These are phyloP conservation scores for Rhinopomastus cyanomelas DNA, from an alignment of 2,113 vertebrate genomes.

Conservation along the genomic window DNA sequence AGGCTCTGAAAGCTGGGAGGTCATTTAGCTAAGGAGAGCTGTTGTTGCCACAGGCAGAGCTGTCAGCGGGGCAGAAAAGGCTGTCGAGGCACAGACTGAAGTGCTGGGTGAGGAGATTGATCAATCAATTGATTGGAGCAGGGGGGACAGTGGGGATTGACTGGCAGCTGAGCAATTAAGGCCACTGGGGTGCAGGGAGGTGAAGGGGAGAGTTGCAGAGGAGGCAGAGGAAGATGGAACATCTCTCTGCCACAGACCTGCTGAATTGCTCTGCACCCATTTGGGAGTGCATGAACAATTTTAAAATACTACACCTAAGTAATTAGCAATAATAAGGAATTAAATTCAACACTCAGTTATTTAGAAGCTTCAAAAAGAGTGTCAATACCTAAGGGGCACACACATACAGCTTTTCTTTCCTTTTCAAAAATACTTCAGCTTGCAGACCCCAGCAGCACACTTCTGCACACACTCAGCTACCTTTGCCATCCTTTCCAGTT, in stretches of 20 bases:
- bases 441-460: background rate
- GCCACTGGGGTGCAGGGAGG: rapidly evolving
- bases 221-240: background rate
- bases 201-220: background rate
- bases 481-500: background rate
- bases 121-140: rapidly evolving
- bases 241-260: rapidly evolving
- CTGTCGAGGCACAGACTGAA: background rate
- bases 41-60: background rate
- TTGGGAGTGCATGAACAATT: rapidly evolving
- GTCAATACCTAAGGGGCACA: background rate
- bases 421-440: background rate
- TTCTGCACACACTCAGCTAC: background rate
- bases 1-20: background rate
- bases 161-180: background rate
- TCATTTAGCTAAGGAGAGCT: background rate
- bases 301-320: background rate
- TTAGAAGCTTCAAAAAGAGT: background rate
- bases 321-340: background rate
- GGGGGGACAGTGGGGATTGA: background rate
- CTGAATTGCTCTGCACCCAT: rapidly evolving
- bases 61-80: background rate
- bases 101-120: rapidly evolving
- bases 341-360: background rate
- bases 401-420: background rate